These are phyloP conservation scores for Antheraea mylitta DNA, from an alignment of 1,140 invertebrate genomes.

Conservation along the genomic window DNA sequence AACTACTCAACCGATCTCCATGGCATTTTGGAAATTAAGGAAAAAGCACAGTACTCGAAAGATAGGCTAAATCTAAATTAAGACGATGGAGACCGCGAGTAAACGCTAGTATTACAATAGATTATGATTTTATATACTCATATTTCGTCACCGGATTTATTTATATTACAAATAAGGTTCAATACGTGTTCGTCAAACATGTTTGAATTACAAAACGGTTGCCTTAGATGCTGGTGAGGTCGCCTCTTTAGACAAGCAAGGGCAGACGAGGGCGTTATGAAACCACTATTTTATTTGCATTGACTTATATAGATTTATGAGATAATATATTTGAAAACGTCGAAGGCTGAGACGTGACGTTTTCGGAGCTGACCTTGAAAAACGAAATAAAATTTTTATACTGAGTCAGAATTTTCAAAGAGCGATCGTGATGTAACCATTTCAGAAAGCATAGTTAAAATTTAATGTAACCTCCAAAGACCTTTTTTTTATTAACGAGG, in stretches of 20 bases:
- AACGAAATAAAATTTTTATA: background rate
- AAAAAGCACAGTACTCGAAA: no score
- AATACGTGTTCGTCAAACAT: background rate
- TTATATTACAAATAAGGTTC: slow-evolving; percentile 3
- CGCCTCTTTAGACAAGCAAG: slow-evolving; percentile 4
- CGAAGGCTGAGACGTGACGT: background rate
- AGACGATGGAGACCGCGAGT: no score
- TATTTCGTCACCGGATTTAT: background rate
- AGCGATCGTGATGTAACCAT: no score
- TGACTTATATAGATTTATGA: background rate
- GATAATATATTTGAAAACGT: background rate
- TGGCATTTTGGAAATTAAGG: no score
- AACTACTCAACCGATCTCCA: no score
- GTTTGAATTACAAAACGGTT: slow-evolving; percentile 2
- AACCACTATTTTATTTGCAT: background rate
- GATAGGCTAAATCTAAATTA: no score
- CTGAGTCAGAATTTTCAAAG: no score
- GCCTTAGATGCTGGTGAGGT: background rate
- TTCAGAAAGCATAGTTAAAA: no score
- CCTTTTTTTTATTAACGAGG: no score
- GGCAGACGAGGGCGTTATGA: background rate
- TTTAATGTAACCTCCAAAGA: no score
- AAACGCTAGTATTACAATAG: no score
- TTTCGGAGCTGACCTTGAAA: background rate
- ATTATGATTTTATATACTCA: no score